A percentile compares a stretch with the other conserved stretches of the same genome.
Evolutionary conservation across 2,113 vertebrate species (phyloP).

Genomic region (Psilopsiagon aurifrons): DNA sequence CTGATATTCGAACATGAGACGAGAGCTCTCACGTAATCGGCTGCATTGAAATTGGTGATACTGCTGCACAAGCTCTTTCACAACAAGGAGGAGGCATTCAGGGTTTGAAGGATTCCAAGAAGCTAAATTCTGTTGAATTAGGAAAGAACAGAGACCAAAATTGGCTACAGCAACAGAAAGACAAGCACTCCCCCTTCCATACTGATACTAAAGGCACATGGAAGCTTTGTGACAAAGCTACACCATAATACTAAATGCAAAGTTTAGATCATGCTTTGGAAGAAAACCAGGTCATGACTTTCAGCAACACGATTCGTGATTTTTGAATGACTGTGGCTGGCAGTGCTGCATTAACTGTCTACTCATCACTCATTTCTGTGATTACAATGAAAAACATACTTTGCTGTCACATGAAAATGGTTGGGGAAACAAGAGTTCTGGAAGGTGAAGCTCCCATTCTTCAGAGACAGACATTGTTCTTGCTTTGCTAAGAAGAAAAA

Average conservation of each 20-base stretch:
- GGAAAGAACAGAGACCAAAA: neutral
- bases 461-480: neutral
- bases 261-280: neutral
- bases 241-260: neutral
- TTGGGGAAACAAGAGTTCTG: neutral
- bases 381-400: neutral
- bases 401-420: neutral
- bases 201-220: neutral
- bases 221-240: neutral
- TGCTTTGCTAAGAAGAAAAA: neutral
- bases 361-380: neutral
- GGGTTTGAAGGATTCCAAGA: constrained; percentile 91
- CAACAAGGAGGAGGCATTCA: constrained; percentile 92
- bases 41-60: constrained; percentile 96
- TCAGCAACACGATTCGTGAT: neutral
- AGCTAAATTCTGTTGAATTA: constrained; percentile 84
- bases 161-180: neutral
- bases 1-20: constrained; percentile 97
- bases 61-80: constrained; percentile 96
- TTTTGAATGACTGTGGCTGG: neutral
- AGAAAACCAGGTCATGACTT: neutral
- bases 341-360: neutral
- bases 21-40: constrained; percentile 91
- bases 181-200: neutral
- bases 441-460: neutral